Percentiles rank a stretch among this genome's conserved stretches.
Conservation (phyloP, 1,140 invertebrate species). For the Drosophila fuyamai region DNA sequence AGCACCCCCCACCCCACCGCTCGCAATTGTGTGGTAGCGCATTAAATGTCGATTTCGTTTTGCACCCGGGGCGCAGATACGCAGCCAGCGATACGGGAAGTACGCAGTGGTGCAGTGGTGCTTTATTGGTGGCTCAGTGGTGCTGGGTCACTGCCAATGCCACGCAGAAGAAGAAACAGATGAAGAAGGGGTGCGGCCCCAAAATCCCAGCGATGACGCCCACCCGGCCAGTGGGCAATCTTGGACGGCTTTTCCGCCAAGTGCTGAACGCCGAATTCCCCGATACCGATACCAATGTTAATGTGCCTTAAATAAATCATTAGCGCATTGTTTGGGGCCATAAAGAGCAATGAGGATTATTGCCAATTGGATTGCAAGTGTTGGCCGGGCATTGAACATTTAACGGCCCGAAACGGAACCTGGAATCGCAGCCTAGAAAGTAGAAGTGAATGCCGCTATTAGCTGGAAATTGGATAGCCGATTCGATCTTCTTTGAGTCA, state of each 20-base stretch:
- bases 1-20: constrained; percentile 14
- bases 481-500: background rate
- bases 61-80: constrained; percentile 75
- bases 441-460: background rate
- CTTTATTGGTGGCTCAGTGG: constrained; percentile 6
- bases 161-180: constrained; percentile 32
- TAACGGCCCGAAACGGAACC: background rate
- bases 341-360: constrained; percentile 19
- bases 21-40: constrained; percentile 72
- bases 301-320: constrained; percentile 79
- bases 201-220: constrained; percentile 52
- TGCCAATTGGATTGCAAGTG: constrained; percentile 11
- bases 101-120: constrained; percentile 49
- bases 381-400: background rate
- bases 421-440: background rate
- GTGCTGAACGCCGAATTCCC: constrained; percentile 41
- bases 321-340: constrained; percentile 57
- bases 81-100: constrained; percentile 67
- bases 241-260: constrained; percentile 22
- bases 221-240: constrained; percentile 75
- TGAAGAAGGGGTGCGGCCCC: constrained; percentile 5
- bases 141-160: constrained; percentile 77
- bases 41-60: constrained; percentile 83
- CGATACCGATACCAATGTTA: constrained; percentile 33
- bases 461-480: background rate